Evolutionary conservation across 2,888 invertebrate species (phyloP).

Genomic region (Melanophora roralis): DNA sequence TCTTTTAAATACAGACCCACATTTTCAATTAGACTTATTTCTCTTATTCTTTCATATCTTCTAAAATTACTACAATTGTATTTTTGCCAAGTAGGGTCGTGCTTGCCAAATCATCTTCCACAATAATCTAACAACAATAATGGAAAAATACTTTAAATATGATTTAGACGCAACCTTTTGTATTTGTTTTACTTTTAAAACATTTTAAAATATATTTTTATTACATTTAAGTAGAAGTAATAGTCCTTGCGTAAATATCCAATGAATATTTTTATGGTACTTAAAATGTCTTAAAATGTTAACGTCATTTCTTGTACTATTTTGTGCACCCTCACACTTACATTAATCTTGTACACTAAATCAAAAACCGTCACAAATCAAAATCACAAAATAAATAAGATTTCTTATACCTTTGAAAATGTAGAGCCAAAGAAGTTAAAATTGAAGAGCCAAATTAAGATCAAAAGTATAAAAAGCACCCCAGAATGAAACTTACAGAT

Average conservation of each 20-base stretch:
- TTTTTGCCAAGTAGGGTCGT: neutral
- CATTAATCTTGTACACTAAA: too few species aligned
- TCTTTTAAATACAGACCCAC: conserved; percentile 18
- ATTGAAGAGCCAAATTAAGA: too few species aligned
- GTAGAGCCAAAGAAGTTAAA: too few species aligned
- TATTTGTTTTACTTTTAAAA: neutral
- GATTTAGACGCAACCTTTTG: conserved; percentile 15
- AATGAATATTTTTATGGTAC: neutral
- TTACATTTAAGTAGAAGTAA: neutral
- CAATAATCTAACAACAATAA: neutral
- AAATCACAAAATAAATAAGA: too few species aligned
- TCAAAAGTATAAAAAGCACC: too few species aligned
- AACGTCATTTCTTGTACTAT: neutral
- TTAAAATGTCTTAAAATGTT: conserved; percentile 9
- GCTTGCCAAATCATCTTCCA: neutral
- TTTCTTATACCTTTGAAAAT: too few species aligned
- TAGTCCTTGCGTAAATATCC: neutral
- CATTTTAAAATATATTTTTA: conserved; percentile 12
- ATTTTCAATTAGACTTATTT: conserved; percentile 23
- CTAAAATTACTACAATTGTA: neutral
- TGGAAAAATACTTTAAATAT: neutral
- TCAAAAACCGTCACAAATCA: too few species aligned
- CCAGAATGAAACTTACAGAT: too few species aligned
- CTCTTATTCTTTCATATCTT: neutral
- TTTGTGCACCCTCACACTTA: neutral